Base-by-base conservation (phyloP, 2,888 invertebrate species). In the Ectobius pallidus region DNA sequence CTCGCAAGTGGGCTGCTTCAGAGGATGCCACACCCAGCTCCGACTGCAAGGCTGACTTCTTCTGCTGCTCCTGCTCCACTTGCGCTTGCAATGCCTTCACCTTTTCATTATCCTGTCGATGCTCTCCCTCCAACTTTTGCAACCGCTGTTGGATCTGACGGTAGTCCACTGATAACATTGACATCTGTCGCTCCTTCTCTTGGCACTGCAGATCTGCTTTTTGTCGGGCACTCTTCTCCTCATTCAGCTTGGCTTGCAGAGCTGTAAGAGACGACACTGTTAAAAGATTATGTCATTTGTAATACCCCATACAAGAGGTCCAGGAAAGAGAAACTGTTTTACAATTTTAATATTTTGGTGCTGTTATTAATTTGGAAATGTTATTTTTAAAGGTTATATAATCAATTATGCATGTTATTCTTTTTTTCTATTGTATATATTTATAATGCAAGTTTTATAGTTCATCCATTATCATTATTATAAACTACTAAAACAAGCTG, bases 151-250 rank as follows among this genome's bases (percentile, higher is more conserved):
- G 95, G 80, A 96, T 92, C 85, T 97, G 97, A n/a, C 95, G 87
- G 82, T 96, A 94, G 84, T 98, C 98, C 1, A 98, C 96, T 22
- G 93, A 93, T 39, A 97, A 86, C 93, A 97, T 97, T 14, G 95
- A 96, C 81, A 96, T 93, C 83, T 96, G 95, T 0, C 97, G 88
- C 82, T 98, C 97, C 79, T 95, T 94, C 82, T 97, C 96, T 83
- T 98, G 95, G 18, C 91, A 92, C 74, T 90, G 89, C 62, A 93
- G 87, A 81, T 98, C 97, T 0, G 95, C 91, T 78, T 93, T 91
- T 81, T 95, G 95, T 65, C 96, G 87, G 3, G 92, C 91, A 70
- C 88, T 88, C 81, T 95, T 96, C 84, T 98, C 97, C 82, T 96
- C 95, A 79, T 93, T 95, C 74, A 97, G 84, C 85, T 96, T 97